These are phyloP conservation scores for Parus major DNA, from an alignment of 2,113 vertebrate species.

Conservation along the genomic window DNA sequence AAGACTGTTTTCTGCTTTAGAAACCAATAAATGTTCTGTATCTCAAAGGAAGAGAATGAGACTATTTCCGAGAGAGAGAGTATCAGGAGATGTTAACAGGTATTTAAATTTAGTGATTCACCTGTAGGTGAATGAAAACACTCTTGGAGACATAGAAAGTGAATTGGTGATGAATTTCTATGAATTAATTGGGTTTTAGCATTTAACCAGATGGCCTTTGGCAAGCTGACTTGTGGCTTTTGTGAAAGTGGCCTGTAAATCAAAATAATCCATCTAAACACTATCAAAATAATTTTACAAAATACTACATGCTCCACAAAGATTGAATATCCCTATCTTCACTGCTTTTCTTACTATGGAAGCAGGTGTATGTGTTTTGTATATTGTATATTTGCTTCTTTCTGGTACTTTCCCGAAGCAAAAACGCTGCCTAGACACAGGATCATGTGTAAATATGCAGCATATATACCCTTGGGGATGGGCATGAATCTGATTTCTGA, in stretches of 20 bases:
- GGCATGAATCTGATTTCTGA: background rate
- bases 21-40: background rate
- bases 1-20: background rate
- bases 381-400: background rate
- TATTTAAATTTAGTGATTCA: background rate
- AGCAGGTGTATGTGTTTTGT: background rate
- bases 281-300: background rate
- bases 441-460: background rate
- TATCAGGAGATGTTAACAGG: background rate
- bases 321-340: background rate
- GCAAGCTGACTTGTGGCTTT: background rate
- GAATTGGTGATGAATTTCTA: background rate
- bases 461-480: background rate
- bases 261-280: background rate
- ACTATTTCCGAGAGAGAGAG: background rate
- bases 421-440: background rate
- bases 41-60: background rate
- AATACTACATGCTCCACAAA: background rate
- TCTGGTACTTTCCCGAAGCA: background rate
- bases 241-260: background rate
- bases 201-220: background rate
- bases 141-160: background rate
- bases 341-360: background rate
- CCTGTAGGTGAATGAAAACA: background rate
- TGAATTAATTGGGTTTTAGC: background rate